Base-by-base conservation (phyloP, 2,113 vertebrate genomes). In the Proteles cristata region DNA sequence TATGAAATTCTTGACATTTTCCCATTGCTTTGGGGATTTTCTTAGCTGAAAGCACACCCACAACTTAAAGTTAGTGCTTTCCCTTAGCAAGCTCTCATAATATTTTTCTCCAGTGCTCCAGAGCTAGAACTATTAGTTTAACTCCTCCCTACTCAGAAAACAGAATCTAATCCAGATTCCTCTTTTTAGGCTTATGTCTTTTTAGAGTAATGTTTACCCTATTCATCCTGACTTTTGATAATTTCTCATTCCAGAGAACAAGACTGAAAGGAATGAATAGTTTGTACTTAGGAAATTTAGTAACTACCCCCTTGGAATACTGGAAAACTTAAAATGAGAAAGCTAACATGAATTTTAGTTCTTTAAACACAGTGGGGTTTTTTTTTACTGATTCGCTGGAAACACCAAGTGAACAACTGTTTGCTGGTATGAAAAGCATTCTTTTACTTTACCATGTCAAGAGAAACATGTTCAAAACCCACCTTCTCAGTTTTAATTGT, bases 261-360 rank as follows among this genome's bases (percentile, higher is more conserved):
- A 86, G 74, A 91, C 48, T 48, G 82, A 86, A 94, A 87, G 95
- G n/a, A 96, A 81, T 48, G 39, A 66, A 39, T 11, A 86, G 43
- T 82, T 87, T 94, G 61, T 96, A 89, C 69, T 95, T 89, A 84
- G 28, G 39, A 96, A 94, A 94, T 94, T 88, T 73, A 94, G 43
- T 83, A 95, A 94, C 17, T 58, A 63, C 45, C 7, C 11, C 12
- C 25, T 21, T 0, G 74, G 35, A 90, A 61, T 68, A 93, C 69
- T 73, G 53, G 25, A 91, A 93, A 93, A 33, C 74, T 58, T 45
- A 90, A 80, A 83, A 87, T 23, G 33, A 89, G 43, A 94, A 96
- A 83, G 43, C 61, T 50, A 63, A 71, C 48, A 17, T 35, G 89
- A 65, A 33, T 74, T 96, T 63, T 65, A 33, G 15, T 74, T 87